Percentiles rank a stretch among this genome's conserved stretches.
phyloP scores from a whole-genome alignment of 2,888 invertebrate genomes.

The Malthinus flaveolus region DNA sequence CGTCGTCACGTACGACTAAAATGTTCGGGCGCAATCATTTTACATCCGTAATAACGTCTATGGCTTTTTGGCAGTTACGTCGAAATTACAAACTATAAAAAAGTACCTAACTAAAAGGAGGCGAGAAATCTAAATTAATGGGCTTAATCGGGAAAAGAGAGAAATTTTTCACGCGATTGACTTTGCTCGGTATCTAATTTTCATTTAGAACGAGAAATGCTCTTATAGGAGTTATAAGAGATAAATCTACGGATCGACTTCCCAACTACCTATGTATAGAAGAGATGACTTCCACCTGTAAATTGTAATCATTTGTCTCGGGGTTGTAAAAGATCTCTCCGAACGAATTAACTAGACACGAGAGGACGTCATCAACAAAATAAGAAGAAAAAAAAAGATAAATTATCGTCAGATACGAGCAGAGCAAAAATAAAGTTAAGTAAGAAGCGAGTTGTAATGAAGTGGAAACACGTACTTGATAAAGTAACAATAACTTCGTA shows the following conservation, averaged over 20 bases:
- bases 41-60: slow-evolving; percentile 40
- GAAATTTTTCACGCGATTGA: neutral
- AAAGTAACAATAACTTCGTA: slow-evolving; percentile 9
- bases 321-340: slow-evolving; percentile 29
- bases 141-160: slow-evolving; percentile 22
- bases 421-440: slow-evolving; percentile 26
- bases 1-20: slow-evolving; percentile 39
- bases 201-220: slow-evolving; percentile 7
- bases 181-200: too few species aligned
- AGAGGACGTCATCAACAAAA: slow-evolving; percentile 30
- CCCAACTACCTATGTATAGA: neutral
- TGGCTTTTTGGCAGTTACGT: slow-evolving; percentile 29
- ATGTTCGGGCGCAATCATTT: slow-evolving; percentile 40
- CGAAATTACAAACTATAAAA: slow-evolving; percentile 38
- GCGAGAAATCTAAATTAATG: slow-evolving; percentile 12
- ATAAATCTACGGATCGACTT: slow-evolving; percentile 24
- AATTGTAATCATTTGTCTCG: slow-evolving; percentile 34
- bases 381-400: slow-evolving; percentile 37
- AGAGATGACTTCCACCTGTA: slow-evolving; percentile 28
- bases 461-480: slow-evolving; percentile 22
- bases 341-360: slow-evolving; percentile 36
- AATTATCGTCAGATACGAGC: slow-evolving; percentile 23
- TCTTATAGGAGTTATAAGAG: slow-evolving; percentile 21
- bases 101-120: slow-evolving; percentile 35
- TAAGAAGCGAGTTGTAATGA: slow-evolving; percentile 23